Conservation (phyloP, 64 coral and sea anemone genomes). For the Porites australiensis region DNA sequence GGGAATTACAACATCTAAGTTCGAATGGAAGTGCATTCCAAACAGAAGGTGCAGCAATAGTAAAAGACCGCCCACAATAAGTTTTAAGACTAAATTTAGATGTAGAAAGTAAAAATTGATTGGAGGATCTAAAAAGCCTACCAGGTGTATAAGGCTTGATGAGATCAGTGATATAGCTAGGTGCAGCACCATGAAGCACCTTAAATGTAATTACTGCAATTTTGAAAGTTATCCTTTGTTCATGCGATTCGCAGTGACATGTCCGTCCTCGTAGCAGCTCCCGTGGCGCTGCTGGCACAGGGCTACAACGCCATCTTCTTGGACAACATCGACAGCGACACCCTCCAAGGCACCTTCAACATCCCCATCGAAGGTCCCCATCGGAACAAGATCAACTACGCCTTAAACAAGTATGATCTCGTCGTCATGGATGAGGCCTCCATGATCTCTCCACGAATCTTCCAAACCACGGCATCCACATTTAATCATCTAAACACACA, state of each 20-base stretch:
- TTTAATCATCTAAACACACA: background rate
- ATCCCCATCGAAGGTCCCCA: background rate
- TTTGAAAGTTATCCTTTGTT: too few species aligned
- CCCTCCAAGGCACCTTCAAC: conserved; percentile 17
- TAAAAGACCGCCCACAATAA: too few species aligned
- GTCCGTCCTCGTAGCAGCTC: background rate
- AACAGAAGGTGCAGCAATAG: too few species aligned
- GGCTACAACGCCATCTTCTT: background rate
- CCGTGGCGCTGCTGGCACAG: conserved; percentile 3
- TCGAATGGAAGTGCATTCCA: too few species aligned
- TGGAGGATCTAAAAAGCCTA: too few species aligned
- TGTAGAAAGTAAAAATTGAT: too few species aligned
- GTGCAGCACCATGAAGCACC: too few species aligned
- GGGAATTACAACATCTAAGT: too few species aligned
- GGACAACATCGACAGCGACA: background rate
- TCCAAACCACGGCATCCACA: background rate
- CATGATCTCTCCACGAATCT: conserved; percentile 1
- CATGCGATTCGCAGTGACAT: background rate
- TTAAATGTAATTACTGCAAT: too few species aligned
- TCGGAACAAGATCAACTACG: background rate
- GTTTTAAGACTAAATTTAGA: too few species aligned
- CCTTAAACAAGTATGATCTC: conserved; percentile 1
- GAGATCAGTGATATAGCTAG: too few species aligned
- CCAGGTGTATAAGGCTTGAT: too few species aligned
- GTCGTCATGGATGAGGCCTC: conserved; percentile 66